Conservation (phyloP, 2,113 vertebrate species). For the Pitta sordida region DNA sequence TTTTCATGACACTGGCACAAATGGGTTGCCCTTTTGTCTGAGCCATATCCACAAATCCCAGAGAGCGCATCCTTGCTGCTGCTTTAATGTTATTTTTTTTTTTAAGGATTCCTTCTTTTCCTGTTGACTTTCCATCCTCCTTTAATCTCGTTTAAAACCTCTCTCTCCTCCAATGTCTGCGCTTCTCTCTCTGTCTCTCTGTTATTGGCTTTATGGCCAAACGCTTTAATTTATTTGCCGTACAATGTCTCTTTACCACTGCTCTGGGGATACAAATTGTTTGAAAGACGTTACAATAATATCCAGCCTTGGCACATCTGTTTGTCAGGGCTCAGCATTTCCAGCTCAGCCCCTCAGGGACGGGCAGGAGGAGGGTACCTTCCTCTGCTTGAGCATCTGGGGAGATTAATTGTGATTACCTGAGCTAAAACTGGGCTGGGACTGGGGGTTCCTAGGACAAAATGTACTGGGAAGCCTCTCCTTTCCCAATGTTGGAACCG, state of each 20-base stretch:
- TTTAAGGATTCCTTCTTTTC: neutral
- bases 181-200: neutral
- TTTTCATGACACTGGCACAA: neutral
- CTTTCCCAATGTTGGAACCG: fast-evolving
- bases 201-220: neutral
- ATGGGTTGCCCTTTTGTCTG: neutral
- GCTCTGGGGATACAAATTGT: slow-evolving; percentile 52
- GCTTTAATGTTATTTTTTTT: neutral
- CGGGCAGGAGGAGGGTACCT: neutral
- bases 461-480: neutral
- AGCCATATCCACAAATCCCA: neutral
- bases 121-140: neutral
- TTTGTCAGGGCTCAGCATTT: neutral
- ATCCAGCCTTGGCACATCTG: slow-evolving; percentile 26
- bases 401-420: neutral
- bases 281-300: neutral
- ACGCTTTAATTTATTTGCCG: slow-evolving; percentile 59
- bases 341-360: neutral
- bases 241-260: slow-evolving; percentile 17
- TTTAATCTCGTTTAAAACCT: neutral
- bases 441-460: neutral
- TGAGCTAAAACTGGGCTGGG: neutral
- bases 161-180: neutral
- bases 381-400: neutral
- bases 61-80: neutral